A percentile compares a stretch with the other conserved stretches of the same genome.
phyloP scores from a whole-genome alignment of 2,113 vertebrate genomes.

The Eubucco bourcierii region DNA sequence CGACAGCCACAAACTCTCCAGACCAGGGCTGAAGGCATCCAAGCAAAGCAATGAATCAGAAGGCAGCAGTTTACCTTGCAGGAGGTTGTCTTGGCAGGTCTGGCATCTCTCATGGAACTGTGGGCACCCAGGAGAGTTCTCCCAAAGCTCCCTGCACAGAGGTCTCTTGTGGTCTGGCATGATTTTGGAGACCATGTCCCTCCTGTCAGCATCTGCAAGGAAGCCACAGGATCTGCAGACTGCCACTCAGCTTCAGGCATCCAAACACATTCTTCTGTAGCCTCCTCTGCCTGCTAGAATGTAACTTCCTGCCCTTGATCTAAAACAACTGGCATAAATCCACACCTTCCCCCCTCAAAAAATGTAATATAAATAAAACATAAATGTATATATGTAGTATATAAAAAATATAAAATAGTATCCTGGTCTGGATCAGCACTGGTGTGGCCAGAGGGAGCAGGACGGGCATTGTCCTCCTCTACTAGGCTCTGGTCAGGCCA shows the following conservation, averaged over 20 bases:
- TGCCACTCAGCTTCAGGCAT: background rate
- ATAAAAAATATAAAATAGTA: too few relatives aligned
- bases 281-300: background rate
- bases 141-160: slow-evolving; percentile 77
- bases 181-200: slow-evolving; percentile 41
- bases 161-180: slow-evolving; percentile 57
- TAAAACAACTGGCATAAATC: background rate
- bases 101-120: slow-evolving; percentile 84
- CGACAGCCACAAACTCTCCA: background rate
- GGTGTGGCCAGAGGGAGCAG: too few relatives aligned
- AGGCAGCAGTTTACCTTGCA: slow-evolving; percentile 77
- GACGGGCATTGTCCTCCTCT: too few relatives aligned
- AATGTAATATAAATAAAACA: background rate
- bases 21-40: background rate
- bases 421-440: too few relatives aligned
- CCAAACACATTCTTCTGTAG: background rate
- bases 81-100: slow-evolving; percentile 82
- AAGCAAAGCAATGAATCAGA: background rate
- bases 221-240: slow-evolving; percentile 14
- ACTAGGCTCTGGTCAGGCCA: too few relatives aligned
- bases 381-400: too few relatives aligned
- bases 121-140: slow-evolving; percentile 85
- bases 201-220: slow-evolving; percentile 50
- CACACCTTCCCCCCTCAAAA: rapidly evolving
- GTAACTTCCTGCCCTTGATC: background rate